These are phyloP conservation scores for Caenorhabditis inopinata DNA, from an alignment of 1,140 invertebrate genomes.

Conservation along the genomic window DNA sequence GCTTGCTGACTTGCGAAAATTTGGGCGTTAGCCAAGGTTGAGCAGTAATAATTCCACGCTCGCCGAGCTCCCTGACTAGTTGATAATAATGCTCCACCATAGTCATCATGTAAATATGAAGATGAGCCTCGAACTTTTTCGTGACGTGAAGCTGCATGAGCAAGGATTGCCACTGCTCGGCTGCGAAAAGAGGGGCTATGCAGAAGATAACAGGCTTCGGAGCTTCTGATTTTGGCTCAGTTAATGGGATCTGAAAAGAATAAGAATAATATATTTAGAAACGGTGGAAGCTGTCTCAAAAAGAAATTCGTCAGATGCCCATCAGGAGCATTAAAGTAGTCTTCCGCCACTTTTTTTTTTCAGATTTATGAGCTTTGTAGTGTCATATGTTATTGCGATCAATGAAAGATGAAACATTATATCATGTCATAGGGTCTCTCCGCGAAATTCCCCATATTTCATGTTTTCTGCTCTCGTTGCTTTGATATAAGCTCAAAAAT, in stretches of 20 bases:
- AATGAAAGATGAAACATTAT: too few species aligned
- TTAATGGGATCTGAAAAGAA: background rate
- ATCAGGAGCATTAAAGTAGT: too few species aligned
- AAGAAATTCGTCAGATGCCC: too few species aligned
- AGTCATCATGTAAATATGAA: constrained; percentile 17
- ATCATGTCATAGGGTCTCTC: too few species aligned
- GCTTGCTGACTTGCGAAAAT: background rate
- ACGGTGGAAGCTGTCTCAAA: too few species aligned
- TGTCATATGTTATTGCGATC: too few species aligned
- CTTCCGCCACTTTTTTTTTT: too few species aligned
- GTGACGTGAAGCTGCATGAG: constrained; percentile 2
- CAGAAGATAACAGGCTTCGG: background rate
- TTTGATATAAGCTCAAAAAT: too few species aligned
- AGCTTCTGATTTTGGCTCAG: background rate
- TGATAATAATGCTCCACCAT: constrained; percentile 16
- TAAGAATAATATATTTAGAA: too few species aligned
- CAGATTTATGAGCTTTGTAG: too few species aligned
- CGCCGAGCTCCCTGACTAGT: background rate
- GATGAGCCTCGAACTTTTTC: background rate
- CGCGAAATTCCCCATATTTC: too few species aligned
- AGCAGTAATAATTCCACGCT: background rate
- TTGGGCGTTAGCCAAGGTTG: background rate
- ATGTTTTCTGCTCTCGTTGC: too few species aligned
- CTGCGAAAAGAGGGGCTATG: background rate
- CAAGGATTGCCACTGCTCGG: constrained; percentile 5